Percentiles rank a stretch among this genome's conserved stretches.
Conservation (phyloP, 2,797 vertebrate species). For the Tenualosa thibaudeaui region DNA sequence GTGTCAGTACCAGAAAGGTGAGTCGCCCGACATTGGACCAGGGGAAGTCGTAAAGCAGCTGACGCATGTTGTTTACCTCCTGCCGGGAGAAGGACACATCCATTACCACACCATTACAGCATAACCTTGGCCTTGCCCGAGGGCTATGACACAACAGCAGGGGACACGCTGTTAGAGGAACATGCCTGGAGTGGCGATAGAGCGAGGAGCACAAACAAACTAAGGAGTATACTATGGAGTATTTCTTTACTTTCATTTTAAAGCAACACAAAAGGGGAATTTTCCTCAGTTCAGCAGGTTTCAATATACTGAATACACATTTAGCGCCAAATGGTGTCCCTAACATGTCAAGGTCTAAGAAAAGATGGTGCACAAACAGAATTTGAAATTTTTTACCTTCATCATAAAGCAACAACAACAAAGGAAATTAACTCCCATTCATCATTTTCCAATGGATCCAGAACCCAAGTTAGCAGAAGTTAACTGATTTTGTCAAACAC, state of each 20-base stretch:
- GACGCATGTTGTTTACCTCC: slow-evolving; percentile 80
- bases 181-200: not conserved
- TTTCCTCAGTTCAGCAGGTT: no score
- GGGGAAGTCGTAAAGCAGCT: slow-evolving; percentile 87
- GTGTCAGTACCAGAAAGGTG: slow-evolving; percentile 82
- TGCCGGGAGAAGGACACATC: slow-evolving; percentile 56
- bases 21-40: slow-evolving; percentile 87
- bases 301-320: no score
- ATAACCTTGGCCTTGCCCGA: not conserved
- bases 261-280: no score
- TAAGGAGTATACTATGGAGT: not conserved
- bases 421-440: no score
- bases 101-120: not conserved
- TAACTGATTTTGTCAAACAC: no score
- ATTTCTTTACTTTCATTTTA: not conserved
- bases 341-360: no score
- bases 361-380: no score
- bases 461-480: no score
- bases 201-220: not conserved
- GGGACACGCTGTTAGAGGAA: not conserved
- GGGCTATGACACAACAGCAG: not conserved
- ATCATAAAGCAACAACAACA: no score
- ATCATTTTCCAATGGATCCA: no score
- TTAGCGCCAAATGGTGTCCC: no score
- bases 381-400: no score